Base-by-base conservation (phyloP, 2,113 vertebrate species). In the Thunnus thynnus region DNA sequence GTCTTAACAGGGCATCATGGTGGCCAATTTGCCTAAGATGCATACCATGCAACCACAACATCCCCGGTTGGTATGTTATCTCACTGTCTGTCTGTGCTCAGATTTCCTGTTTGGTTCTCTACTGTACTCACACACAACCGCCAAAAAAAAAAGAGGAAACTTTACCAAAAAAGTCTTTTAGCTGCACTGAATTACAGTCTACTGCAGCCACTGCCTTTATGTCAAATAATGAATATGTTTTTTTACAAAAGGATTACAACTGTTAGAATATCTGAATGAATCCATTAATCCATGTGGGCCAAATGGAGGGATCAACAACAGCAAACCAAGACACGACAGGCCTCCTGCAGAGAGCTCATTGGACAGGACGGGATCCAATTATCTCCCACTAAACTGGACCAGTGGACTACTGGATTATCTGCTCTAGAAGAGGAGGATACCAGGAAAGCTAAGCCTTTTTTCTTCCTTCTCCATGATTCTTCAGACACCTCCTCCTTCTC, bases 301-400 rank as follows among this genome's bases (percentile, higher is more conserved):
- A 64, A 80, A 60, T 70, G 60, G 84, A 78, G 57, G 51, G 76
- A 76, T 82, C 71, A 70, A 54, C 72, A 6, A 0, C 74, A 66
- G 64, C 48, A 55, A 73, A 86, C 76, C 76, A 76, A 80, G 83
- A 85, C 63, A 62, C 5, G 65, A 57, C 46, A 51, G 52, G 60
- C 48, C 51, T 11, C 68, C 69, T 48, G 81, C 75, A 17, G 63
- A 44, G 78, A 84, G 62, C 74, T 82, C 62, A 92, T 78, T 93
- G 81, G 90, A 76, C 78, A 54, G 69, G 48, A 60, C 14, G 0
- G 18, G 88, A 93, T 92, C 88, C 89, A 91, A 92, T 94, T 90
- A 90, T 78, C 62, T 78, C 70, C 0, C 27, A 84, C 66, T 90
- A 86, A 91, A 90, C 86, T 65, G 14, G 83, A 84, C 52, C 77